Base-by-base conservation (phyloP, 2,797 vertebrate species). In the Sciaenops ocellatus region DNA sequence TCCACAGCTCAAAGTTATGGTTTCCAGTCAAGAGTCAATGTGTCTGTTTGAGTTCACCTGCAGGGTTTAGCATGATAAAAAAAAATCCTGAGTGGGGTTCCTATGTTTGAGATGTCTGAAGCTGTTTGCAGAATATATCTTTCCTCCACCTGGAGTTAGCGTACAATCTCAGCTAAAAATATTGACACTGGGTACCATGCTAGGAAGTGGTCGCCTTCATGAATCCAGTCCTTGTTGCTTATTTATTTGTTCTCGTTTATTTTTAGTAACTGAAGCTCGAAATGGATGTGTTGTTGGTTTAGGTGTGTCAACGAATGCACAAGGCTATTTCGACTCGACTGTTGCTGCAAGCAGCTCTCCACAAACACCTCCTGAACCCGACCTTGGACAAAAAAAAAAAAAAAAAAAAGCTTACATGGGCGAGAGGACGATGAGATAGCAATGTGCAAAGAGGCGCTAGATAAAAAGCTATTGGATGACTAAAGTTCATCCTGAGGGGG, bases 161-260 rank as follows among this genome's bases (percentile, higher is more conserved):
- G 52, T 69, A 88, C 80, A 85, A 73, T 87, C 82, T 85, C 24
- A 8, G 59, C 75, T 85, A 82, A 91, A 94, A 91, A 93, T 91
- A 88, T 73, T 55, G 80, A 87, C 83, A 46, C 67, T 50, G 82
- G 75, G 60, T 78, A 51, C 78, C 68, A 18, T 72, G 87, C 84
- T 73, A 87, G 88, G 91, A 94, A 87, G 86, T 78, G 84, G 84
- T 59, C 41, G 61, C 65, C 28, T 0, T 48, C 56, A 48, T 94
- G 86, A 95, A 93, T 79, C 22, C 60, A 82, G 26, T 22, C 83
- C 83, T 85, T 94, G 91, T 92, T 56, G 51, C 52, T 6, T 94
- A 90, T 94, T 94, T 95, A 90, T 95, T 94, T 94, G 89, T 94
- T 89, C 80, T 76, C 0, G 6, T 76, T 85, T 94, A 94, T 93